A percentile compares a stretch with the other conserved stretches of the same genome.
These are phyloP conservation scores for Centropyge bicolor DNA, from an alignment of 2,797 vertebrate species.

Conservation along the genomic window DNA sequence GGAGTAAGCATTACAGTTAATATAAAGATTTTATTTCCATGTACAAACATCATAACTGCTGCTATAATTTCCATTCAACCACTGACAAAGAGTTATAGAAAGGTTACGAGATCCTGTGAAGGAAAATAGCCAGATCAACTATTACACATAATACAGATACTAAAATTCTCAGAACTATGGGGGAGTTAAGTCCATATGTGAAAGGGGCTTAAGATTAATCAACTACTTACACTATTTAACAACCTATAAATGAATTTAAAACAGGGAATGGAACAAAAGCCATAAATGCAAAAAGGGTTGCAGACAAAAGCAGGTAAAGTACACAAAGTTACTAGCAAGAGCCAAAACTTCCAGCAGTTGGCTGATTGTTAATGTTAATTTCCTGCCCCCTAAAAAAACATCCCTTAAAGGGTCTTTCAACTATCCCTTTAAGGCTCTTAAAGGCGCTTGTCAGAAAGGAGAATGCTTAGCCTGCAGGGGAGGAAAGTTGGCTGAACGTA, in stretches of 20 bases:
- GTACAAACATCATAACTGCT: background rate
- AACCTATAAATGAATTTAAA: background rate
- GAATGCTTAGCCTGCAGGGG: slow-evolving; percentile 46
- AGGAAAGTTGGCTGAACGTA: slow-evolving; percentile 34
- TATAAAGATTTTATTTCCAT: background rate
- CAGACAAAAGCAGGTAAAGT: slow-evolving; percentile 5
- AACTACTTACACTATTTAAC: background rate
- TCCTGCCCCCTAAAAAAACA: slow-evolving; percentile 40
- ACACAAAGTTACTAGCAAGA: slow-evolving; percentile 3
- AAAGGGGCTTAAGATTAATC: background rate
- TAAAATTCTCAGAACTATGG: background rate
- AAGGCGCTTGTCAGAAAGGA: slow-evolving; percentile 41
- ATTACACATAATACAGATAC: background rate
- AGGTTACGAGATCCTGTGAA: background rate
- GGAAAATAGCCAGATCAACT: background rate
- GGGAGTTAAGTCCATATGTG: background rate
- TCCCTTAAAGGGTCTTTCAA: slow-evolving; percentile 14
- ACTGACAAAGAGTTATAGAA: background rate
- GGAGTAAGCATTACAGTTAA: background rate
- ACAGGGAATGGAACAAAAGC: background rate
- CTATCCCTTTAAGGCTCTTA: slow-evolving; percentile 41
- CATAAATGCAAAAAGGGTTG: background rate
- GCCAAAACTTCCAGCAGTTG: slow-evolving; percentile 24
- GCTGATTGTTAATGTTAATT: slow-evolving; percentile 40
- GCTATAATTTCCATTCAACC: background rate